Conservation (phyloP, 2,797 vertebrate genomes). For the Hydrolagus colliei region DNA sequence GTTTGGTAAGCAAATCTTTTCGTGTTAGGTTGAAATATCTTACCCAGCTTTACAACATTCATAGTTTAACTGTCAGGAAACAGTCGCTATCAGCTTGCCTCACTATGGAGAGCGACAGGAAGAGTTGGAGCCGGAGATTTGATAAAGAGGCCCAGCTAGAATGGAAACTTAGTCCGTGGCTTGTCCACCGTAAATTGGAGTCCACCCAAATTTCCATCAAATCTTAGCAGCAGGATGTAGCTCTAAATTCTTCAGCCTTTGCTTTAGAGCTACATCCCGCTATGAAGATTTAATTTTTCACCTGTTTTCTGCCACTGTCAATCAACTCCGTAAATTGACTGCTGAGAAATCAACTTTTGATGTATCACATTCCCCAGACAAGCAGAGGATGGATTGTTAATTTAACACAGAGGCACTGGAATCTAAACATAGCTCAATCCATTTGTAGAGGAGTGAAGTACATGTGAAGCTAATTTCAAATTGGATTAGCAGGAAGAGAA, state of each 20-base stretch:
- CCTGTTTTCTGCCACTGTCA: not conserved
- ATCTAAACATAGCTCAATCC: not conserved
- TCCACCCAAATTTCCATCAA: too few species aligned
- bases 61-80: not conserved
- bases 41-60: not conserved
- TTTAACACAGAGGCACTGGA: not conserved
- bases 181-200: too few species aligned
- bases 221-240: too few species aligned
- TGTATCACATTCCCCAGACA: not conserved
- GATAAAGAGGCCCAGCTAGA: too few species aligned
- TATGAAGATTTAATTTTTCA: not conserved
- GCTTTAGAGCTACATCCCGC: not conserved
- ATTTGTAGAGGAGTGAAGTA: not conserved
- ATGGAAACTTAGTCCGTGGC: too few species aligned
- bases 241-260: not conserved
- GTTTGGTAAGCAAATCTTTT: too few species aligned
- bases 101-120: too few species aligned
- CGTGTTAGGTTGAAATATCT: too few species aligned
- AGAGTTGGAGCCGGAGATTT: too few species aligned
- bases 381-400: not conserved
- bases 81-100: not conserved
- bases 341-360: not conserved
- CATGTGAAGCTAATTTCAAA: not conserved
- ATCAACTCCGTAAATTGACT: not conserved
- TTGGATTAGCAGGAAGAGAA: not conserved